These are phyloP conservation scores for Xenopus laevis DNA, from an alignment of 2,113 vertebrate species.

Conservation along the genomic window DNA sequence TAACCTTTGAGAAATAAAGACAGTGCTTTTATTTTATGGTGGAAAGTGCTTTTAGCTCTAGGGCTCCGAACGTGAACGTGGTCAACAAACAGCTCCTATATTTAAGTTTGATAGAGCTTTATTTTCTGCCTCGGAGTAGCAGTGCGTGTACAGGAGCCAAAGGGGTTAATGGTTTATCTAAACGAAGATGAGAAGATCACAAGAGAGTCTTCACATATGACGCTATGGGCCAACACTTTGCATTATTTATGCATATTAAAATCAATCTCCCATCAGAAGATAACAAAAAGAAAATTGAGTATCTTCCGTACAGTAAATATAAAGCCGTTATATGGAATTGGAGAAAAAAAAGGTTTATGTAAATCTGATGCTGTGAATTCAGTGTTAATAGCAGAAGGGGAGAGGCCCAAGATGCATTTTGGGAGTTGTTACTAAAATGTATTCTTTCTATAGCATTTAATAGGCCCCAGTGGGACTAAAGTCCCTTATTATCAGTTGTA, in stretches of 20 bases:
- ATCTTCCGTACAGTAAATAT: no score
- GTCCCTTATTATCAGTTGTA: no score
- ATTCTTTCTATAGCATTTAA: no score
- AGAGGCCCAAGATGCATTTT: no score
- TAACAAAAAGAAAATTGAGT: no score
- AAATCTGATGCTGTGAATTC: no score
- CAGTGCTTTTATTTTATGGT: conserved; percentile 81
- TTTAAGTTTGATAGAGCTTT: conserved; percentile 50
- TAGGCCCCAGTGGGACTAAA: no score
- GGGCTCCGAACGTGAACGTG: conserved; percentile 75
- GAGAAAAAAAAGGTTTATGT: no score
- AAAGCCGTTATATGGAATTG: neutral
- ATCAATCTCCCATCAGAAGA: neutral
- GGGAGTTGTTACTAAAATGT: no score
- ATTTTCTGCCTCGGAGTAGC: conserved; percentile 40
- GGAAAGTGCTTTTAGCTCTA: conserved; percentile 79
- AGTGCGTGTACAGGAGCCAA: conserved; percentile 33
- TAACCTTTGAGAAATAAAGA: conserved; percentile 78
- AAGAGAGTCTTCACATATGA: conserved; percentile 53
- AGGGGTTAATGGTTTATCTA: conserved; percentile 56
- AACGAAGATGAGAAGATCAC: conserved; percentile 52
- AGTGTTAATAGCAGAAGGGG: no score
- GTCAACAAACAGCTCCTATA: conserved; percentile 72
- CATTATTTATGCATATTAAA: conserved; percentile 22
- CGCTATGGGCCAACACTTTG: conserved; percentile 49